Base-by-base conservation (phyloP, 2,113 vertebrate genomes). In the Agapornis roseicollis region DNA sequence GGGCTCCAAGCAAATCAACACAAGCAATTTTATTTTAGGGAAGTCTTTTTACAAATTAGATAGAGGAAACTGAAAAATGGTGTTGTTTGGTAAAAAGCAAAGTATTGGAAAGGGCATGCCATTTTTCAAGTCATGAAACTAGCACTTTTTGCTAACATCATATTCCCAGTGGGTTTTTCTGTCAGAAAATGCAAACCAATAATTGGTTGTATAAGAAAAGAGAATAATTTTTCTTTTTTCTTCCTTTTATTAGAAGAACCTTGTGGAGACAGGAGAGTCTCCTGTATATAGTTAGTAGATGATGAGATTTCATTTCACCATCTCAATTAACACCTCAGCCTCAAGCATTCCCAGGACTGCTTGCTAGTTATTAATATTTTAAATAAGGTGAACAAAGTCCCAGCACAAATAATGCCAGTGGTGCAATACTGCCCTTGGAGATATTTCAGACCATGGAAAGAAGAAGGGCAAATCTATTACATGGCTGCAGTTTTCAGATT, bases 21-120 rank as follows among this genome's bases (percentile, higher is more conserved):
- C 17, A 88, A 84, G 37, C 41, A 85, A 61, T 81, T 95, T 90
- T 89, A 78, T 83, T 96, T 93, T 77, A 79, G 70, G 70, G 37
- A 80, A 58, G 19, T 8, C 12, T 63, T 77, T 71, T 78, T 56
- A 55, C 71, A 89, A 94, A 72, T 76, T 76, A 58, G 23, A 44
- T 14, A 69, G 41, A 72, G 5, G 53, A 87, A 92, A 76, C 10
- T 13, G 33, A 81, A 96, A 88, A 80, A 89, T 76, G 3, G 10
- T 71, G 7, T 27, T 64, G 5, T 9, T 78, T 46, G 25, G 76
- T 80, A 63, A 78, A 74, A 83, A 53, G 20, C 4, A 76, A 53
- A 81, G 22, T 22, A 76, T 33, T 65, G 52, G n/a, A 94, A 92
- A 65, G 4, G 37, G 8, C 20, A 53, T 46, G 22, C 3, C 7